Evolutionary conservation across 2,797 vertebrate species (phyloP).

Genomic region (Trematomus bernacchii): DNA sequence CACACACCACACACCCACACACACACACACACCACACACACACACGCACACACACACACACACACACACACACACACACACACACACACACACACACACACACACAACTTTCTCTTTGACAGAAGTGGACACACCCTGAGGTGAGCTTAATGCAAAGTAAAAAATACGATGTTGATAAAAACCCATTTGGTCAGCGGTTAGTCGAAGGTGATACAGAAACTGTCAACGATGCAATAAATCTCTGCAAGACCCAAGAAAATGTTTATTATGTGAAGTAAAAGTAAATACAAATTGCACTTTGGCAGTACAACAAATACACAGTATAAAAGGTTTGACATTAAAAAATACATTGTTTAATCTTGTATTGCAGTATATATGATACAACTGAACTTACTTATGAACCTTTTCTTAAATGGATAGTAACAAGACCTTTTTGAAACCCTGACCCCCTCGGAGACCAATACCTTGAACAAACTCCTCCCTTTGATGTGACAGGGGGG

Average conservation of each 20-base stretch:
- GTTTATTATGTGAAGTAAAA: no score
- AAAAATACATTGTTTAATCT: no score
- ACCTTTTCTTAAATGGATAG: no score
- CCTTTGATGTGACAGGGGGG: constrained; percentile 60
- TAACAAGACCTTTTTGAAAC: no score
- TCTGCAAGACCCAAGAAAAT: neutral
- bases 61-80: constrained; percentile 25
- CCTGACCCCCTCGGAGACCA: constrained; percentile 7
- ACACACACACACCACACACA: constrained; percentile 2
- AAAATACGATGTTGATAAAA: neutral
- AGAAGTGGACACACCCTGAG: constrained; percentile 19
- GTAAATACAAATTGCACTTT: no score
- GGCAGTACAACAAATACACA: no score
- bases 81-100: constrained; percentile 32
- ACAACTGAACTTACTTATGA: no score
- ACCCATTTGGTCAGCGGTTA: neutral
- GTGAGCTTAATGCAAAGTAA: constrained; percentile 5
- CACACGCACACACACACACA: constrained; percentile 7
- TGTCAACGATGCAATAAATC: constrained; percentile 6
- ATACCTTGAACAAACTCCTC: constrained; percentile 43
- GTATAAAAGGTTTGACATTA: no score
- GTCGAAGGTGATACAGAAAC: neutral
- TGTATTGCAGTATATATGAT: no score
- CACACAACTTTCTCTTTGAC: constrained; percentile 36
- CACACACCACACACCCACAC: constrained; percentile 13